A percentile compares a stretch with the other conserved stretches of the same genome.
These are phyloP conservation scores for Pseudococcus longispinus DNA, from an alignment of 2,888 invertebrate genomes.

Conservation along the genomic window DNA sequence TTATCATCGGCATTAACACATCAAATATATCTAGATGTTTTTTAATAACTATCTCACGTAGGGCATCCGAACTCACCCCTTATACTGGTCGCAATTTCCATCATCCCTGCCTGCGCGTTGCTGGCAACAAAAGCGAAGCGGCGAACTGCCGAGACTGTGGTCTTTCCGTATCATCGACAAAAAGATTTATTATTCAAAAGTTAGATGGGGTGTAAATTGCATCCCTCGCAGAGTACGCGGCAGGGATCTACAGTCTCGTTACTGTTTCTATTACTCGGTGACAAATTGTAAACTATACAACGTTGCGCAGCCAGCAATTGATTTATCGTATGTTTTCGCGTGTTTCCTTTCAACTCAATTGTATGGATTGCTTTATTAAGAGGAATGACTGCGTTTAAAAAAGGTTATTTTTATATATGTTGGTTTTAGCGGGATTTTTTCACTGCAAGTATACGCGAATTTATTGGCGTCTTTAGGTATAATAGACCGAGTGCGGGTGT, in stretches of 20 bases:
- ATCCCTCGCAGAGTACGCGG: slow-evolving; percentile 51
- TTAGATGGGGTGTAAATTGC: slow-evolving; percentile 55
- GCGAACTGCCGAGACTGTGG: slow-evolving; percentile 43
- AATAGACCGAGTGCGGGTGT: background rate
- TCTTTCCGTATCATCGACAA: slow-evolving; percentile 52
- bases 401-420: slow-evolving; percentile 15
- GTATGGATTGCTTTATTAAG: slow-evolving; percentile 44
- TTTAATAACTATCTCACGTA: slow-evolving; percentile 8
- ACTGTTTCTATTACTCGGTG: slow-evolving; percentile 55
- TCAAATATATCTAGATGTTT: slow-evolving; percentile 29
- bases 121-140: slow-evolving; percentile 37
- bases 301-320: slow-evolving; percentile 47
- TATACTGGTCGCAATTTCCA: slow-evolving; percentile 40
- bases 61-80: slow-evolving; percentile 3
- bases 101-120: background rate
- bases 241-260: slow-evolving; percentile 54
- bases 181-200: slow-evolving; percentile 55
- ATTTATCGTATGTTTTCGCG: slow-evolving; percentile 52
- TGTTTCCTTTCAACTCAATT: slow-evolving; percentile 48
- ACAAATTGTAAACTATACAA: slow-evolving; percentile 54
- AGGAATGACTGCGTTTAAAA: slow-evolving; percentile 33
- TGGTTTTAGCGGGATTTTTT: background rate
- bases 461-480: slow-evolving; percentile 24
- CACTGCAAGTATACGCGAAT: background rate
- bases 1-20: slow-evolving; percentile 17